Evolutionary conservation across 2,797 vertebrate genomes (phyloP).

Genomic region (Tangara arthus): DNA sequence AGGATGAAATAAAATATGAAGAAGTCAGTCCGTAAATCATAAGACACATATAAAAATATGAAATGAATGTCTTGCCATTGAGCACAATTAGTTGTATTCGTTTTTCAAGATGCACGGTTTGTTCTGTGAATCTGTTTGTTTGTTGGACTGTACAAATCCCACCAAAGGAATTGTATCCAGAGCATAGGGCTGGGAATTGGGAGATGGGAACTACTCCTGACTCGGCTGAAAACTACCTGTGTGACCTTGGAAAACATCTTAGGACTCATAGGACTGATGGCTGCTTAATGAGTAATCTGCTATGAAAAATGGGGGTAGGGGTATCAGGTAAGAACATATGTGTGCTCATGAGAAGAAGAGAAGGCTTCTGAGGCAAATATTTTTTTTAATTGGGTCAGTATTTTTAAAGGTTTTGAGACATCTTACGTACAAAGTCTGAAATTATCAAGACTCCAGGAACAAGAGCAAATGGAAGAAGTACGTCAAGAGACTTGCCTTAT

Average conservation of each 20-base stretch:
- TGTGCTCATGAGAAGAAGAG: background rate
- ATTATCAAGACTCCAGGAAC: background rate
- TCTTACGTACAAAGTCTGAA: background rate
- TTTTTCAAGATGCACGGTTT: background rate
- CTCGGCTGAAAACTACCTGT: conserved; percentile 18
- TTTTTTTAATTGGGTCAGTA: background rate
- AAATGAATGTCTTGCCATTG: background rate
- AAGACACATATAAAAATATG: background rate
- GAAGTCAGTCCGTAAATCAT: background rate
- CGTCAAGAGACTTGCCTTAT: background rate
- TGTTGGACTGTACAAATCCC: background rate
- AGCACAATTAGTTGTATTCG: background rate
- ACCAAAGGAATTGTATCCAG: background rate
- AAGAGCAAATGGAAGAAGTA: background rate
- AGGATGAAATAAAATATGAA: background rate
- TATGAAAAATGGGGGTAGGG: background rate
- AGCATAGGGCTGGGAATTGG: conserved; percentile 1
- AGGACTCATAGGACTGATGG: background rate
- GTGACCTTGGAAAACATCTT: conserved; percentile 39
- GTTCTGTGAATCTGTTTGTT: background rate
- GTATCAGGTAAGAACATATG: background rate
- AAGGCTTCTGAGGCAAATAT: background rate
- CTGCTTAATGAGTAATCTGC: conserved; percentile 23
- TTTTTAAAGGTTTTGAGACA: background rate
- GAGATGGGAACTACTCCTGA: conserved; percentile 20